Evolutionary conservation across 30 jellyfish, hydroid and myxozoan genomes (phyloP).

Genomic region (Phacellophora camtschatica): DNA sequence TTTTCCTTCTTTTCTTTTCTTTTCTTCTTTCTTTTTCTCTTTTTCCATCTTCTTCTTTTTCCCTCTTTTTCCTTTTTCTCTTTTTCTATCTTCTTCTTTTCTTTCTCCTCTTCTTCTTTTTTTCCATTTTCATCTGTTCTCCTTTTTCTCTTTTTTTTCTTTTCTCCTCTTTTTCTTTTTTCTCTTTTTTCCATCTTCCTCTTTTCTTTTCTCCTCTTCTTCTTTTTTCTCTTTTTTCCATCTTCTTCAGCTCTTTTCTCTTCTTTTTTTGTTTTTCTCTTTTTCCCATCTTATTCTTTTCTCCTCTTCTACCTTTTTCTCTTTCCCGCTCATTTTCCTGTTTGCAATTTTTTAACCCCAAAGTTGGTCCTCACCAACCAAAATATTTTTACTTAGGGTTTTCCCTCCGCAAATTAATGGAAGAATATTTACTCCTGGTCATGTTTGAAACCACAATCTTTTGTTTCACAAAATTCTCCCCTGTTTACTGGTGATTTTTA

Average conservation of each 20-base stretch:
- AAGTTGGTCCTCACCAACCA: neutral
- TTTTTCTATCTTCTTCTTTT: too few relatives aligned
- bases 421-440: neutral
- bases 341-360: neutral
- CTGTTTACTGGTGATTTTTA: neutral
- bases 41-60: too few relatives aligned
- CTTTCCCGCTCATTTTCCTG: neutral
- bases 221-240: neutral
- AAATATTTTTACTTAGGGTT: too few relatives aligned
- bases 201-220: neutral
- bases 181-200: too few relatives aligned
- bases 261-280: neutral
- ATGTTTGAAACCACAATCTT: too few relatives aligned
- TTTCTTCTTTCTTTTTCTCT: neutral
- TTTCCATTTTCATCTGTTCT: too few relatives aligned
- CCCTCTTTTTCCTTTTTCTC: neutral
- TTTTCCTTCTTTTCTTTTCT: neutral
- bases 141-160: too few relatives aligned
- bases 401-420: too few relatives aligned
- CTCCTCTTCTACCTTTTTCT: neutral
- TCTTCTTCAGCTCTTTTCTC: neutral
- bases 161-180: too few relatives aligned
- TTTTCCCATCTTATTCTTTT: neutral
- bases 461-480: too few relatives aligned
- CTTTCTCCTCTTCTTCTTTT: too few relatives aligned